Percentiles rank a stretch among this genome's conserved stretches.
phyloP scores from a whole-genome alignment of 2,797 vertebrate genomes.

The Pangasius sanitwongsei region DNA sequence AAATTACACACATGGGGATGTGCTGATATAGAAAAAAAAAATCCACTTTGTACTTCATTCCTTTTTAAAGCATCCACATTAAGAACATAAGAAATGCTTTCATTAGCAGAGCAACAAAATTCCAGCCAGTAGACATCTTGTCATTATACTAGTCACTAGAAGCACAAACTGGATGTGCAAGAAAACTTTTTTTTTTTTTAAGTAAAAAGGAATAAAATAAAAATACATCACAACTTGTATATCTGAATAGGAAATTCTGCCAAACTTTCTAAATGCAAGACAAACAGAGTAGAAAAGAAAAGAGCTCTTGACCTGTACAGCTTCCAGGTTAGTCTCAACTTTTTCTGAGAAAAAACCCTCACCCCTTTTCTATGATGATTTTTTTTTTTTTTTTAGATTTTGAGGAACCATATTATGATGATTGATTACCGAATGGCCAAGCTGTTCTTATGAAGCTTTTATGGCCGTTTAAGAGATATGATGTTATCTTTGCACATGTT shows the following conservation, averaged over 20 bases:
- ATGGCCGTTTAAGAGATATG: slow-evolving; percentile 12
- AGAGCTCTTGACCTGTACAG: neutral
- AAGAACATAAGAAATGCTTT: neutral
- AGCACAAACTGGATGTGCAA: neutral
- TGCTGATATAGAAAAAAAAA: neutral
- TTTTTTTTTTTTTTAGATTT: neutral
- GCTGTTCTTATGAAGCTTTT: slow-evolving; percentile 34
- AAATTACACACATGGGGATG: neutral
- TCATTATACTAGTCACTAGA: neutral
- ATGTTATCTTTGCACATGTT: neutral
- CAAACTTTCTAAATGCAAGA: neutral
- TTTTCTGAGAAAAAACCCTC: neutral
- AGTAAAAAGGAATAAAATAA: neutral
- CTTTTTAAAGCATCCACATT: neutral
- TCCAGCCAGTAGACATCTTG: neutral
- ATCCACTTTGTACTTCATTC: neutral
- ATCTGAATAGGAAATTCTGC: neutral
- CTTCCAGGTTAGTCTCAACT: neutral
- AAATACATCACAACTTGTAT: neutral
- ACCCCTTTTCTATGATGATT: neutral
- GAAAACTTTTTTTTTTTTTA: neutral
- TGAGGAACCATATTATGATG: neutral
- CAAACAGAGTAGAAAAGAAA: neutral
- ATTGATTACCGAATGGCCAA: neutral
- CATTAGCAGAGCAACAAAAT: neutral